A percentile compares a stretch with the other conserved stretches of the same genome.
Conservation (phyloP, 2,113 vertebrate genomes). For the Alethe diademata region DNA sequence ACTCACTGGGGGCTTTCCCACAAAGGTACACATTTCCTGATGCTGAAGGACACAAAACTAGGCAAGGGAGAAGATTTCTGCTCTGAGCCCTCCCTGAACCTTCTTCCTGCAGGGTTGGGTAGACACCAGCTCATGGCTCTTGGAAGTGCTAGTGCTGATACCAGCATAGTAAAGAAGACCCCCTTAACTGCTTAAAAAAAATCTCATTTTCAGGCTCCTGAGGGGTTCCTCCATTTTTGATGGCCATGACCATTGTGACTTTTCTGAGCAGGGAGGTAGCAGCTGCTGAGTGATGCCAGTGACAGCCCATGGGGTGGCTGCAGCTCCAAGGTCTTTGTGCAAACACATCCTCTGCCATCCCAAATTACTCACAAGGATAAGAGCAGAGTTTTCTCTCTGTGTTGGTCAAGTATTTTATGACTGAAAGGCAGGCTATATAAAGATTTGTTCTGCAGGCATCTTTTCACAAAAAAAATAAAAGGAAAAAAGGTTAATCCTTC, state of each 20-base stretch:
- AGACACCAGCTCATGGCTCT: too few species aligned
- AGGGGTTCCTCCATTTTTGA: neutral
- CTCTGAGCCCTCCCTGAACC: neutral
- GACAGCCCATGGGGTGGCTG: neutral
- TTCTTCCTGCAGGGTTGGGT: fast-evolving
- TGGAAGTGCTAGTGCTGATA: neutral
- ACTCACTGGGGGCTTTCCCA: neutral
- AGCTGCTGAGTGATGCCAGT: neutral
- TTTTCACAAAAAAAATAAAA: neutral
- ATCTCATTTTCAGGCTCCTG: neutral
- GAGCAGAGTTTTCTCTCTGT: neutral
- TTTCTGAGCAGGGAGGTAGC: neutral
- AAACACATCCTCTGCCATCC: neutral
- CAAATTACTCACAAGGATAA: fast-evolving
- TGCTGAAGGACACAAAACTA: neutral
- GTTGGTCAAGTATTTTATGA: neutral
- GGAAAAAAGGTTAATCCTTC: neutral
- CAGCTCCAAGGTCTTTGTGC: neutral
- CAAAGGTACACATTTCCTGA: neutral
- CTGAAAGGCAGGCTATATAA: neutral
- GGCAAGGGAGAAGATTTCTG: neutral
- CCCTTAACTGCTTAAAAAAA: neutral
- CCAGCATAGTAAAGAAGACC: neutral
- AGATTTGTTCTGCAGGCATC: neutral
- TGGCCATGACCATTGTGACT: neutral